A percentile compares a stretch with the other conserved stretches of the same genome.
These are phyloP conservation scores for Perognathus longimembris DNA, from an alignment of 2,113 vertebrate species.

Conservation along the genomic window DNA sequence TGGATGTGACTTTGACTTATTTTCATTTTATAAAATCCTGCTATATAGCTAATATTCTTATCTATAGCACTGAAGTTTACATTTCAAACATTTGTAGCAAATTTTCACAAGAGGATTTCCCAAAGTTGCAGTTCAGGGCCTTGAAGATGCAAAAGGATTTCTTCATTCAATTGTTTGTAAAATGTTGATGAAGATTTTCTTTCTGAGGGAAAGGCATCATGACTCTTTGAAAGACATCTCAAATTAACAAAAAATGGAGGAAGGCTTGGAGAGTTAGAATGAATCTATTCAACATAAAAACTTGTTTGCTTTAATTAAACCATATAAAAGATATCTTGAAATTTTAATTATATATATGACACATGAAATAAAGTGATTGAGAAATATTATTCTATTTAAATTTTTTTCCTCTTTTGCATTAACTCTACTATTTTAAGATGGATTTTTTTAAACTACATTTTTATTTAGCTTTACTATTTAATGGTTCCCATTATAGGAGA, in stretches of 20 bases:
- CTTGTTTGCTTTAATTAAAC: not conserved
- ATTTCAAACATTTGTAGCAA: not conserved
- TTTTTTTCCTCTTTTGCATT: not conserved
- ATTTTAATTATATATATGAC: constrained; percentile 28
- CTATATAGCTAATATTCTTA: not conserved
- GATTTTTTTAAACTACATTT: not conserved
- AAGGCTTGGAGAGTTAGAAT: not conserved
- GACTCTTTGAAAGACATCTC: not conserved
- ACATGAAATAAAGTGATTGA: not conserved
- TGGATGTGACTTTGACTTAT: not conserved
- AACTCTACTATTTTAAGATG: not conserved
- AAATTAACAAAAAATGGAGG: not conserved
- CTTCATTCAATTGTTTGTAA: not conserved
- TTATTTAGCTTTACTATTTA: not conserved
- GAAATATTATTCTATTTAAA: not conserved
- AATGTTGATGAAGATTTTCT: not conserved
- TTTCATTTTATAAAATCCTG: not conserved
- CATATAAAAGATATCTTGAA: not conserved
- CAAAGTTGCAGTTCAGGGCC: not conserved
- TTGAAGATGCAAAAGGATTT: not conserved
- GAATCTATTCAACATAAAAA: not conserved
- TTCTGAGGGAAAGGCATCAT: not conserved
- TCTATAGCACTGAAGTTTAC: not conserved
- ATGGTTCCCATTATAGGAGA: not conserved
- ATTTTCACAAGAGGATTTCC: not conserved